Evolutionary conservation across 1,140 invertebrate species (phyloP).

Genomic region (Microplitis demolitor): DNA sequence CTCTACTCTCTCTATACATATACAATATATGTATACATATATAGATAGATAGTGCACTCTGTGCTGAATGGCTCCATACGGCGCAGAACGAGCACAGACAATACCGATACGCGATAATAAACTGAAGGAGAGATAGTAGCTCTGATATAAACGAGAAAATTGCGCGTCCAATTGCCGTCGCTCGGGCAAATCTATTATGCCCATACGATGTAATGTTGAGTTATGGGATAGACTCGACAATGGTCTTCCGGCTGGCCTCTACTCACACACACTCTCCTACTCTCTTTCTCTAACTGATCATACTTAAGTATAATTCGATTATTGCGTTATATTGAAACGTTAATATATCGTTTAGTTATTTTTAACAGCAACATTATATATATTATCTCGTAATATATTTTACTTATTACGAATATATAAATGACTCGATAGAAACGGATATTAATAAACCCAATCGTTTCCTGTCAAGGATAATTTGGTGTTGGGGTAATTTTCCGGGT

Average conservation of each 20-base stretch:
- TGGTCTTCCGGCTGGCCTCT: background rate
- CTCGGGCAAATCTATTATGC: background rate
- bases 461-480: background rate
- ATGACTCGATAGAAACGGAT: background rate
- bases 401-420: background rate
- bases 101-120: background rate
- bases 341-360: background rate
- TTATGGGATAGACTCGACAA: background rate
- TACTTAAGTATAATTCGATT: too few species aligned
- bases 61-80: too few species aligned
- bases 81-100: too few species aligned
- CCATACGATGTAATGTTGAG: background rate
- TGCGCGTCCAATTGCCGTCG: background rate
- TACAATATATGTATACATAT: too few species aligned
- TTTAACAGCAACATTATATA: background rate
- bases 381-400: too few species aligned
- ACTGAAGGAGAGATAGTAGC: background rate
- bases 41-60: too few species aligned
- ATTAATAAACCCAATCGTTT: background rate
- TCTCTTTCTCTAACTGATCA: too few species aligned
- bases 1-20: too few species aligned
- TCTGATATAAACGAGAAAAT: constrained; percentile 13
- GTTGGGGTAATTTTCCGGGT: background rate
- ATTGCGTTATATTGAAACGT: background rate
- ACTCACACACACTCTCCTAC: background rate